phyloP scores from a whole-genome alignment of 2,113 vertebrate genomes.

The Salvelinus alpinus region DNA sequence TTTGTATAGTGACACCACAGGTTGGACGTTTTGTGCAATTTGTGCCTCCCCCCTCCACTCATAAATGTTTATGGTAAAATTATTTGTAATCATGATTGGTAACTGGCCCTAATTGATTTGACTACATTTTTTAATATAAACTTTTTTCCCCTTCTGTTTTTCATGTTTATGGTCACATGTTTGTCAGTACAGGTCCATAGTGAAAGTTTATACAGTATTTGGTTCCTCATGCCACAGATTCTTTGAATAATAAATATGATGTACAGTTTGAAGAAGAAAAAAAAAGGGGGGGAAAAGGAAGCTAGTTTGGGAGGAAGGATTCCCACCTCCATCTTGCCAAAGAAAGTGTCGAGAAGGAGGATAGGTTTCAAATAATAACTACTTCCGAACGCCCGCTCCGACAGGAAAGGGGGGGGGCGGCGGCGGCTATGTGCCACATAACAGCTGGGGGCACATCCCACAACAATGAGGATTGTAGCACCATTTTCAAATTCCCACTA shows the following conservation, averaged over 20 bases:
- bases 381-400: background rate
- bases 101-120: slow-evolving; percentile 20
- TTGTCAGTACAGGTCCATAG: slow-evolving; percentile 26
- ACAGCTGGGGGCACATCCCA: background rate
- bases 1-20: background rate
- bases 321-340: background rate
- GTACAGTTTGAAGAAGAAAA: slow-evolving; percentile 32
- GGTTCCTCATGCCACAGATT: slow-evolving; percentile 31
- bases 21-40: background rate
- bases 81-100: background rate
- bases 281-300: too few species aligned
- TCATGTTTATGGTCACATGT: background rate
- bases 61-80: slow-evolving; percentile 51
- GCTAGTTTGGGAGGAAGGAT: background rate
- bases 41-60: background rate
- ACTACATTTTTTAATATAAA: slow-evolving; percentile 46
- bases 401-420: too few species aligned
- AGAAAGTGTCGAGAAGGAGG: background rate
- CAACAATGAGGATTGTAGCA: background rate
- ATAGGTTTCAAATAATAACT: background rate
- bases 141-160: background rate
- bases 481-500: too few species aligned
- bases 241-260: slow-evolving; percentile 52
- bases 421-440: too few species aligned
- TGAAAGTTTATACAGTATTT: background rate